These are phyloP conservation scores for Euzophera pinguis DNA, from an alignment of 2,888 invertebrate genomes.

Conservation along the genomic window DNA sequence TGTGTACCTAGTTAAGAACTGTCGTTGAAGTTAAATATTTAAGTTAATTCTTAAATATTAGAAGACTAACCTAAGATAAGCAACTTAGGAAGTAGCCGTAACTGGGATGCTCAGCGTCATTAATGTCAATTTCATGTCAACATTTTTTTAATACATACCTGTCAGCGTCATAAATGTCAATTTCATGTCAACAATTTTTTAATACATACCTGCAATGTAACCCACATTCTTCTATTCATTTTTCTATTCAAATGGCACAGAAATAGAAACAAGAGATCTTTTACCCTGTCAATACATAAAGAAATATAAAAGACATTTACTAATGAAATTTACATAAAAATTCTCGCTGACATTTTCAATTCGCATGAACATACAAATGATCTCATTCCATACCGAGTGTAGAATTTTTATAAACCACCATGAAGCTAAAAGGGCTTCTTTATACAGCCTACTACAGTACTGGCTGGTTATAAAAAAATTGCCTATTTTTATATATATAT, in stretches of 20 bases:
- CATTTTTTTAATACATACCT: too few relatives aligned
- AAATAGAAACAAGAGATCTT: conserved; percentile 1
- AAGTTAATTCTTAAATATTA: too few relatives aligned
- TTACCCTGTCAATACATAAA: neutral
- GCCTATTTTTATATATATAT: too few relatives aligned
- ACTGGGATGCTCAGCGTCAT: too few relatives aligned
- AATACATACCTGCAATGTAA: too few relatives aligned
- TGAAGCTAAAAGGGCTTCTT: conserved; percentile 16
- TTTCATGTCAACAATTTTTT: too few relatives aligned
- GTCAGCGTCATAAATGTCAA: too few relatives aligned
- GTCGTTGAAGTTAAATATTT: too few relatives aligned
- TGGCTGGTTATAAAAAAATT: neutral
- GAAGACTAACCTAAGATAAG: too few relatives aligned
- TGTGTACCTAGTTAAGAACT: too few relatives aligned
- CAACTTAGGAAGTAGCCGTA: too few relatives aligned
- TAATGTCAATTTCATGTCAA: too few relatives aligned
- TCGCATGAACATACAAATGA: conserved; percentile 24
- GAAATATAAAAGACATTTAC: conserved; percentile 31
- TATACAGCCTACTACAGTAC: neutral
- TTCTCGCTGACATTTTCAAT: conserved; percentile 33
- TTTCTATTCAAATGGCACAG: neutral
- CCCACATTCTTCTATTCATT: neutral
- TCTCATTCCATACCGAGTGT: conserved; percentile 10
- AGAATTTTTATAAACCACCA: conserved; percentile 19
- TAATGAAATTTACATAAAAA: conserved; percentile 39